phyloP scores from a whole-genome alignment of 2,888 invertebrate genomes.

The Scelioninae gen. 2 region DNA sequence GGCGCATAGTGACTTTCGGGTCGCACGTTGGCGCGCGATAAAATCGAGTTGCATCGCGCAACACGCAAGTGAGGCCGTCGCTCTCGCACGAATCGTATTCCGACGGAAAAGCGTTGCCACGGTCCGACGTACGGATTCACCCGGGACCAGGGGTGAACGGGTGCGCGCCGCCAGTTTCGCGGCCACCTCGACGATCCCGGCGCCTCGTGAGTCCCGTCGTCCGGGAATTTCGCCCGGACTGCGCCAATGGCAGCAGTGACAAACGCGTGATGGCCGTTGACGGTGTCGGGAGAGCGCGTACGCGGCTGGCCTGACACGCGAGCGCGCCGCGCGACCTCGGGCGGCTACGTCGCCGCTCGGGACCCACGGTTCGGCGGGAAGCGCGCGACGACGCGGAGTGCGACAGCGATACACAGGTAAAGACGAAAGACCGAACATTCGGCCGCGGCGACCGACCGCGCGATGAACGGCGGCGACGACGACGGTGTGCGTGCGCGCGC shows the following conservation, averaged over 20 bases:
- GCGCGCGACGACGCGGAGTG: neutral
- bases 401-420: too few species aligned
- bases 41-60: conserved; percentile 51
- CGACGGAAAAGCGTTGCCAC: conserved; percentile 38
- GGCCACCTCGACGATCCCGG: conserved; percentile 6
- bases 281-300: conserved; percentile 38
- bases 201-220: conserved; percentile 17
- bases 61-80: conserved; percentile 49
- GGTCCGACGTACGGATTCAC: conserved; percentile 12
- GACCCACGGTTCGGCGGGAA: too few species aligned
- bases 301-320: conserved; percentile 60
- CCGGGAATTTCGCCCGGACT: conserved; percentile 25
- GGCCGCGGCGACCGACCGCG: neutral
- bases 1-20: conserved; percentile 42
- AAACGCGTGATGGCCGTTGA: conserved; percentile 50
- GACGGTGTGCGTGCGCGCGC: neutral
- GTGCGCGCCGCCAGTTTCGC: conserved; percentile 15
- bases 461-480: neutral
- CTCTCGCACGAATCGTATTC: conserved; percentile 27
- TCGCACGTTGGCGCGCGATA: conserved; percentile 54
- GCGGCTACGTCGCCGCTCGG: neutral
- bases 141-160: conserved; percentile 24
- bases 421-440: neutral
- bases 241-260: conserved; percentile 50
- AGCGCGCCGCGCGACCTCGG: conserved; percentile 10